Evolutionary conservation across 2,113 vertebrate species (phyloP).

Genomic region (Oncorhynchus mykiss): DNA sequence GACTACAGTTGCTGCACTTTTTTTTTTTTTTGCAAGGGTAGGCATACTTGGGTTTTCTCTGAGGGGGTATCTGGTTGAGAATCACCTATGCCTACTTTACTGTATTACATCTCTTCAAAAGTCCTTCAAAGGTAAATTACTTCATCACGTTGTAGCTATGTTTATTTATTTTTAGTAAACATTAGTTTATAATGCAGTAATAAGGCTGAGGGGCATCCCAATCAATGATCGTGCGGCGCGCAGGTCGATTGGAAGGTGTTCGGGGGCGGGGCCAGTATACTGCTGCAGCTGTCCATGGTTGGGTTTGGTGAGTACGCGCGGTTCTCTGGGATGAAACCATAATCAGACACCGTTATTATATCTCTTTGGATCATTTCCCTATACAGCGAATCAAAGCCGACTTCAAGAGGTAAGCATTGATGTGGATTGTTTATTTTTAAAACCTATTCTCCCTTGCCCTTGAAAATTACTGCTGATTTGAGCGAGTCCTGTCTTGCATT

Average conservation of each 20-base stretch:
- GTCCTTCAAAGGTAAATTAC: too few relatives aligned
- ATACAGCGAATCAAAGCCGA: constrained; percentile 33
- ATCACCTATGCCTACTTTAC: too few relatives aligned
- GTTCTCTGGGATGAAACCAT: constrained; percentile 56
- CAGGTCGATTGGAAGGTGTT: constrained; percentile 35
- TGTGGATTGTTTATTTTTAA: not conserved
- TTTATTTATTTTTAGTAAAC: not conserved
- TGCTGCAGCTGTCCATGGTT: constrained; percentile 68
- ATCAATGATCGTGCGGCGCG: constrained; percentile 42
- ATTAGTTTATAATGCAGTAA: too few relatives aligned
- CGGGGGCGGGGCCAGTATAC: constrained; percentile 53
- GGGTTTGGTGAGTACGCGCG: constrained; percentile 45
- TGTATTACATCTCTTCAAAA: not conserved
- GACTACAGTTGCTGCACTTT: too few relatives aligned
- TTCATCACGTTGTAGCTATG: too few relatives aligned
- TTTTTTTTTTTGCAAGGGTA: too few relatives aligned
- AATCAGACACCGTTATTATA: constrained; percentile 50
- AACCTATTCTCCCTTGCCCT: constrained; percentile 37
- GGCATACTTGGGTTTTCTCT: too few relatives aligned
- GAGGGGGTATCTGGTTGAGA: too few relatives aligned
- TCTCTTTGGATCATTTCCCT: constrained; percentile 33
- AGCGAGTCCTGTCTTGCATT: constrained; percentile 39
- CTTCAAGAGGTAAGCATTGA: constrained; percentile 62
- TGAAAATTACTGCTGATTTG: constrained; percentile 51
- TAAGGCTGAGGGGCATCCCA: not conserved